These are phyloP conservation scores for Pygoscelis adeliae DNA, from an alignment of 2,113 vertebrate species.

Conservation along the genomic window DNA sequence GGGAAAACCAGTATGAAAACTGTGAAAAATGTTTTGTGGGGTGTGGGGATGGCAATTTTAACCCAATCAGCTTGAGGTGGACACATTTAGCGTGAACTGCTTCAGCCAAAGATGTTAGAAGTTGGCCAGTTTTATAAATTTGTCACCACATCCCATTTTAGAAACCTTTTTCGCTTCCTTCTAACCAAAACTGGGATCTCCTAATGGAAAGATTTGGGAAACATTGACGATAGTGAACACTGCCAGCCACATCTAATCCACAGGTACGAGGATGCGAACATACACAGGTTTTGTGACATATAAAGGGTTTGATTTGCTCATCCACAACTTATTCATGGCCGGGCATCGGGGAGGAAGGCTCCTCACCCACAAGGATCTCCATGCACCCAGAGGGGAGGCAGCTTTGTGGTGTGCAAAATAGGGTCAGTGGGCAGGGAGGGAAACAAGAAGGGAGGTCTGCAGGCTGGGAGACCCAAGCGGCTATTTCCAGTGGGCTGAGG, in stretches of 20 bases:
- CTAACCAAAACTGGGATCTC: not conserved
- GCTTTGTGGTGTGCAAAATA: not conserved
- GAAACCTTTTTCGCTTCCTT: not conserved
- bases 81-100: not conserved
- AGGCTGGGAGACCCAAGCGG: not conserved
- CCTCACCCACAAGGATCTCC: not conserved
- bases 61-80: not conserved
- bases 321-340: not conserved
- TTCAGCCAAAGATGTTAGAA: not conserved
- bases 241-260: not conserved
- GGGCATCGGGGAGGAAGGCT: rapidly evolving
- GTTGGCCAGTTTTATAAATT: not conserved
- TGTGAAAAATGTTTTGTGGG: not conserved
- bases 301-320: not conserved
- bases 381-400: not conserved
- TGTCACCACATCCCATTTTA: not conserved
- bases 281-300: not conserved
- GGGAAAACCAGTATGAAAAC: not conserved
- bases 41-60: not conserved
- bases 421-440: not conserved
- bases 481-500: not conserved
- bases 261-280: rapidly evolving
- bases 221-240: rapidly evolving
- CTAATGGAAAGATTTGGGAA: not conserved
- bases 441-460: not conserved